Base-by-base conservation (phyloP, 2,888 invertebrate species). In the Hemaris fuciformis region DNA sequence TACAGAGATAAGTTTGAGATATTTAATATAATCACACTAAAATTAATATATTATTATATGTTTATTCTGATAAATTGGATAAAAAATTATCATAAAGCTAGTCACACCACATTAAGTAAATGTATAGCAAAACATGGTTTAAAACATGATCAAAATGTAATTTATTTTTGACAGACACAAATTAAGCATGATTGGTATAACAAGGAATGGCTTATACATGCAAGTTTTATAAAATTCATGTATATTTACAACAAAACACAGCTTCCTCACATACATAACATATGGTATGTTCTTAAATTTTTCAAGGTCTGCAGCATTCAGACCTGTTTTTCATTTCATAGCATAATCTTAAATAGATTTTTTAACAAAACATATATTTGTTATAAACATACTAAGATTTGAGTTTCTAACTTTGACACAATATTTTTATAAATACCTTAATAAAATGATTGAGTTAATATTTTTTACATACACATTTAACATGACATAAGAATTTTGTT, bases 91-190 rank as follows among this genome's bases (percentile, higher is more conserved):
- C 22, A 3, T n/a, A 5, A 7, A 27, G 15, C 53, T 31, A 18
- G 0, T 18, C 10, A 31, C 31, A 27, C 4, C 25, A 15, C 18
- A 15, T 15, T 27, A n/a, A 8, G 38, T 38, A 38, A n/a, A 48
- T 25, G 15, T 15, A 27, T 18, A 53, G 18, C 10, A 18, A 31
- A 31, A 31, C 3, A 18, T 6, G 0, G 22, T n/a, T n/a, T 38
- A 23, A 41, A 38, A 23, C 34, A 57, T 34, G 38, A 57, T 41
- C 41, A 41, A 41, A 57, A 38, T 57, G 57, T n/a, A 23, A 22
- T 23, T 73, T 77, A 70, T 80, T 81, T 77, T 77, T 81, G 77
- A 68, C 73, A 70, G 71, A 68, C 71, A 72, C 66, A 63, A 45
- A 61, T 66, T 62, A 46, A 66, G 78, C 78, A 78, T 78, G 78